Evolutionary conservation across 2,113 vertebrate species (phyloP).

Genomic region (Corythaeola cristata): DNA sequence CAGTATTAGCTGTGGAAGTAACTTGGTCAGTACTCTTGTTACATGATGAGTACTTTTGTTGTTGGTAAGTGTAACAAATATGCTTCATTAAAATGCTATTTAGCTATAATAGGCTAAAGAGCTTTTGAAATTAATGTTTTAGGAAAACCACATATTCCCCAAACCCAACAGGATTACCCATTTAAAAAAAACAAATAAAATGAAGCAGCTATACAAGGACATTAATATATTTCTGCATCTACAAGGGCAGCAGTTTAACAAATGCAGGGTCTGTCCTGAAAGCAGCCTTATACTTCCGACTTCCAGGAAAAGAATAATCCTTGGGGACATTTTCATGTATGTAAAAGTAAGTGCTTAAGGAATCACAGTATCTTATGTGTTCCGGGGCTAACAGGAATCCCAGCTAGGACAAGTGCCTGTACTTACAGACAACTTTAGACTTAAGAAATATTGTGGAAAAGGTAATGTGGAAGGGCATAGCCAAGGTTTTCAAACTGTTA

Average conservation of each 20-base stretch:
- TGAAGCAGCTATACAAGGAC: neutral
- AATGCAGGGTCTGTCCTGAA: neutral
- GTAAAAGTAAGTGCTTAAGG: neutral
- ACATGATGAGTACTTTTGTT: conserved; percentile 6
- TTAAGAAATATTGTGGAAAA: neutral
- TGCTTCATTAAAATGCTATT: conserved; percentile 44
- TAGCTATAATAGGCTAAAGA: conserved; percentile 40
- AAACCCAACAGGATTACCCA: neutral
- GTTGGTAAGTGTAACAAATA: conserved; percentile 44
- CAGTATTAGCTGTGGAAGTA: neutral
- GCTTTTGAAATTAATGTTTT: conserved; percentile 36
- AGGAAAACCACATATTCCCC: neutral
- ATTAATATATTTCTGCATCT: neutral
- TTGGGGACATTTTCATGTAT: neutral
- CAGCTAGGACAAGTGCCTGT: neutral
- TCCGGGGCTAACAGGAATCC: neutral
- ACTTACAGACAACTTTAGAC: neutral
- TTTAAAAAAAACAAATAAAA: neutral
- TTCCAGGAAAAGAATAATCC: neutral
- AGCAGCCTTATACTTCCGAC: neutral
- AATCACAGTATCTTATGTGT: accelerated
- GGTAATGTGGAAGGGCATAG: neutral
- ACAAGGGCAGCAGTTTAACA: neutral
- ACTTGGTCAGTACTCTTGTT: conserved; percentile 30
- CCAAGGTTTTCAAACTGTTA: neutral